Evolutionary conservation across 2,888 invertebrate species (phyloP).

Genomic region (Hypsopygia costalis): DNA sequence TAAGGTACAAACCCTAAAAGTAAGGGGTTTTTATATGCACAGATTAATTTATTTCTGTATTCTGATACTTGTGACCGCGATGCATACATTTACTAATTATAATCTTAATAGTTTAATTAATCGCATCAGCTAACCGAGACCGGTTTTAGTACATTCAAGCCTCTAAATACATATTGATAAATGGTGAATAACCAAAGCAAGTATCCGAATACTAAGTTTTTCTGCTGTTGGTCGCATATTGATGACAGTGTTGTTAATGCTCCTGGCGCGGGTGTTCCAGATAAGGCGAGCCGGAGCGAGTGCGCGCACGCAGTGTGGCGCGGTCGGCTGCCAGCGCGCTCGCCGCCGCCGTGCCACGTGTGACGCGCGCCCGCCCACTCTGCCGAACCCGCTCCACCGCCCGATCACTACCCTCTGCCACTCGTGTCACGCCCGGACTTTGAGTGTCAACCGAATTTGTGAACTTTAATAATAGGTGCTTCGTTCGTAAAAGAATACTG

Average conservation of each 20-base stretch:
- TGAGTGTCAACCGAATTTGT: constrained; percentile 27
- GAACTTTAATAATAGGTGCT: constrained; percentile 37
- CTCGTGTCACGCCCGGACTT: constrained; percentile 21
- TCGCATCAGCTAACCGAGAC: too few species aligned
- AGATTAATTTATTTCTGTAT: not conserved
- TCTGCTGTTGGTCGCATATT: not conserved
- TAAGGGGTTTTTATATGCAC: not conserved
- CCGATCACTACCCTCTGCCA: constrained; percentile 17
- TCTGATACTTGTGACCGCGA: not conserved
- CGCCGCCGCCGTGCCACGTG: constrained; percentile 64
- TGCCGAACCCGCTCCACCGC: constrained; percentile 23
- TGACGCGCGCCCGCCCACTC: constrained; percentile 32
- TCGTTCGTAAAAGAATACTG: constrained; percentile 28
- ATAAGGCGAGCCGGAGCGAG: constrained; percentile 55
- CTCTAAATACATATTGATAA: too few species aligned
- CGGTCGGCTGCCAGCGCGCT: constrained; percentile 58
- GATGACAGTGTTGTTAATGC: constrained; percentile 1
- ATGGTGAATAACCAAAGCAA: not conserved
- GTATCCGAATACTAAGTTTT: not conserved
- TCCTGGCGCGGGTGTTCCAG: constrained; percentile 40
- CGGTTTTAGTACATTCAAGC: too few species aligned
- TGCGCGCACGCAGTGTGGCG: constrained; percentile 53
- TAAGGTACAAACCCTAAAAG: not conserved
- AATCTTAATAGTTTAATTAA: too few species aligned
- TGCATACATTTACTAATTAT: too few species aligned